phyloP scores from a whole-genome alignment of 2,113 vertebrate genomes.

The Porphyrio hochstetteri region DNA sequence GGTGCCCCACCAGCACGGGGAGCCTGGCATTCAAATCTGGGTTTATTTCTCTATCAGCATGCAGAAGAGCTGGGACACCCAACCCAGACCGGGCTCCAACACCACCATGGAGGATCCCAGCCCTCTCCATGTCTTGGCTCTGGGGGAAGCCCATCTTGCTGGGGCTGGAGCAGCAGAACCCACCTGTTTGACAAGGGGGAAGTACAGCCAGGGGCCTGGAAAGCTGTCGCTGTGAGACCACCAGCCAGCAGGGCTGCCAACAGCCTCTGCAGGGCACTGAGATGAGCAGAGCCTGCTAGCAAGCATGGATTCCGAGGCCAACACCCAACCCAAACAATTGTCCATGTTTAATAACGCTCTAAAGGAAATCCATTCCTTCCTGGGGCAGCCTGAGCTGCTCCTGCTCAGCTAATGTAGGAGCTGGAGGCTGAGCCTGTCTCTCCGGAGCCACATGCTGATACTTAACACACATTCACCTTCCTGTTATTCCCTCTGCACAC shows the following conservation, averaged over 20 bases:
- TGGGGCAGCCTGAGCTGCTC: background rate
- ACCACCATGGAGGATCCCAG: fast-evolving
- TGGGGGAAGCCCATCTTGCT: background rate
- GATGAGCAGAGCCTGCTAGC: background rate
- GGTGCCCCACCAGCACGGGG: fast-evolving
- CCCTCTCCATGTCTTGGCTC: background rate
- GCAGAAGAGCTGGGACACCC: background rate
- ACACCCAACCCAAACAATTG: background rate
- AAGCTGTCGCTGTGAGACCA: background rate
- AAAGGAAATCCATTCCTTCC: background rate
- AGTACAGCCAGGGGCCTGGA: background rate
- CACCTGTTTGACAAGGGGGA: background rate
- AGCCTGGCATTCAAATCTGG: background rate
- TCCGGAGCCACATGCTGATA: background rate
- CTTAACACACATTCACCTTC: background rate
- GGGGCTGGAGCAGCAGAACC: background rate
- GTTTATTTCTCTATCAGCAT: background rate
- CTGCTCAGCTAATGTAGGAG: background rate
- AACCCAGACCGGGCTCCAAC: background rate
- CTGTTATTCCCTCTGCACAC: background rate
- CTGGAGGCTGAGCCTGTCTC: background rate
- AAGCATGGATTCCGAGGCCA: background rate
- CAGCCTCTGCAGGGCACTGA: background rate
- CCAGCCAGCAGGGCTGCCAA: background rate
- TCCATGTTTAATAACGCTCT: background rate